These are phyloP conservation scores for Patella caerulea DNA, from an alignment of 2,888 invertebrate species.

Conservation along the genomic window DNA sequence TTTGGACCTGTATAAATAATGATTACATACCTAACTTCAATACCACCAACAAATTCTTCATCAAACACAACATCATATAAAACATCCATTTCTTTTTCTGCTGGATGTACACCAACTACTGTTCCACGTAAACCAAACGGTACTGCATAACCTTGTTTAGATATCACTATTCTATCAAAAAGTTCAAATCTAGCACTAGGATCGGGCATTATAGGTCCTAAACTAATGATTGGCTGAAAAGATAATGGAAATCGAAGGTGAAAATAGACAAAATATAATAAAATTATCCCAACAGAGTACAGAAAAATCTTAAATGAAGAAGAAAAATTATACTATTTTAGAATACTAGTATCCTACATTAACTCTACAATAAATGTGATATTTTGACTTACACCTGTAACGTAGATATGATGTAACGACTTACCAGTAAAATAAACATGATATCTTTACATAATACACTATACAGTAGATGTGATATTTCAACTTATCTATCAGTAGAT, in stretches of 20 bases:
- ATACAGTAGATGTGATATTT: not conserved
- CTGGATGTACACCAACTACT: conserved; percentile 78
- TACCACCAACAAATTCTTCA: conserved; percentile 80
- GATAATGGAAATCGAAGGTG: not conserved
- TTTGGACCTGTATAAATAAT: not conserved
- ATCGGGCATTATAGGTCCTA: conserved; percentile 76
- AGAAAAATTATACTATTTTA: too few relatives aligned
- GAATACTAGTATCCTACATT: too few relatives aligned
- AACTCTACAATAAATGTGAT: too few relatives aligned
- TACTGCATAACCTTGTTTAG: conserved; percentile 82
- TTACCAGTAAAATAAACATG: too few relatives aligned
- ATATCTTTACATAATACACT: not conserved
- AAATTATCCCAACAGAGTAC: too few relatives aligned
- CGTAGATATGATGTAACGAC: too few relatives aligned
- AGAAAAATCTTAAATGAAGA: too few relatives aligned
- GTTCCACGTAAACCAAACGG: conserved; percentile 89
- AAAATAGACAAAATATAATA: not conserved
- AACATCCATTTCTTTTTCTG: conserved; percentile 74
- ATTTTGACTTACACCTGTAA: too few relatives aligned
- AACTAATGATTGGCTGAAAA: conserved; percentile 64
- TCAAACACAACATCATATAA: conserved; percentile 88
- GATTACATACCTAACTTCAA: conserved; percentile 73
- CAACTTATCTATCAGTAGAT: not conserved
- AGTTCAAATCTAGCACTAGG: conserved; percentile 78
- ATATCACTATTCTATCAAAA: conserved; percentile 88